Conservation (phyloP, 2,797 vertebrate genomes). For the Paguma larvata region DNA sequence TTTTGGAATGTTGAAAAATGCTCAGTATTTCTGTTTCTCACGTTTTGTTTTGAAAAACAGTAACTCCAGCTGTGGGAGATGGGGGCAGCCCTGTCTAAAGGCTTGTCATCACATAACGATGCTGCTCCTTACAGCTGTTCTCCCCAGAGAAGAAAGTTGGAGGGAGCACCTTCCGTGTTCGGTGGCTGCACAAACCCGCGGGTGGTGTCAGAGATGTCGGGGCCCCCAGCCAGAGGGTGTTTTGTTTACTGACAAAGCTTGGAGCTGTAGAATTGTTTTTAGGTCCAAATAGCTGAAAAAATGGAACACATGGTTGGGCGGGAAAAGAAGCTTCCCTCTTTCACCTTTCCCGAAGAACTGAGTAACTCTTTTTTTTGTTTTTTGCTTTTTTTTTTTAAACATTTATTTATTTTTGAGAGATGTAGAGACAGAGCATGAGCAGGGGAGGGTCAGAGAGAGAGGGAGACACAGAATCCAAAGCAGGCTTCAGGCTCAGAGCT, state of each 20-base stretch:
- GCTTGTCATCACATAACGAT: not conserved
- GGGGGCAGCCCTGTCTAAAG: not conserved
- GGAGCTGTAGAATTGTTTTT: not conserved
- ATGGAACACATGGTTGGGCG: not conserved
- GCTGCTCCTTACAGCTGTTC: conserved; percentile 62
- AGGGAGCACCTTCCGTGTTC: not conserved
- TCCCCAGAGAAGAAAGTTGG: conserved; percentile 40
- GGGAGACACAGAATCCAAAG: no score
- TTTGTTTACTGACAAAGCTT: conserved; percentile 60
- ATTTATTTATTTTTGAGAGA: no score
- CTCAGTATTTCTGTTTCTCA: conserved; percentile 30
- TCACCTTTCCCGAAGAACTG: not conserved
- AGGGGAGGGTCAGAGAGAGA: no score
- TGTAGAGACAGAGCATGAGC: no score
- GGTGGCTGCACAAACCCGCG: not conserved
- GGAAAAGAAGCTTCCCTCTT: not conserved
- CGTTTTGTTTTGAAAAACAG: conserved; percentile 38
- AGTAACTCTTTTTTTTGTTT: not conserved
- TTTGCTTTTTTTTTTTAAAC: no score
- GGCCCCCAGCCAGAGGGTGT: not conserved
- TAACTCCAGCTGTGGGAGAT: not conserved
- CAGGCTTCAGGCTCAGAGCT: no score
- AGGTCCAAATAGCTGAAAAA: not conserved
- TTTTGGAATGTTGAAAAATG: not conserved
- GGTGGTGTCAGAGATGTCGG: not conserved